Base-by-base conservation (phyloP, 2,888 invertebrate species). In the Glaucopsyche alexis region DNA sequence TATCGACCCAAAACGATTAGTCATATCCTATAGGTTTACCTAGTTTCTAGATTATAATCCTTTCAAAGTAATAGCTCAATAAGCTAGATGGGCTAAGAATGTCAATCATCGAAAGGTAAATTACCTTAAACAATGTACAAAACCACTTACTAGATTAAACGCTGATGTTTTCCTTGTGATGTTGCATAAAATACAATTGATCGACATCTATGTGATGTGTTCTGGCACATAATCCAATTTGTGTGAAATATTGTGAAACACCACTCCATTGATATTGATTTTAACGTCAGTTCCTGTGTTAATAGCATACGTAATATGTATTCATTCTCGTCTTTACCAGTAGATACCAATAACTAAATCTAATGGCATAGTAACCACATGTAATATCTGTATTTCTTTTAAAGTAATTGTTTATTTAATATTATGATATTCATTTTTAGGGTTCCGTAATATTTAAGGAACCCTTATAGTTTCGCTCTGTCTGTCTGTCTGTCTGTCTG, bases 111-210 rank as follows among this genome's bases (percentile, higher is more conserved):
- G 49, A 29, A 49, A 13, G 49, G 45, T 65, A 69, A 69, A 49
- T 69, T 69, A 29, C 49, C 49, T 49, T 45, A 8, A 49, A 47
- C 69, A 49, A 67, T 67, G 19, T 45, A 67, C 67, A 11, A 2
- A 19, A 49, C 19, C 69, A 69, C 69, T 69, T 14, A 69, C 69
- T 69, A 38, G 69, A 69, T 69, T 69, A 69, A 69, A 49, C 45
- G 13, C 14, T 69, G 69, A 49, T 69, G 69, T 49, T 49, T 67
- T 69, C 69, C 47, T 69, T 69, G 47, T 69, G 38, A 65, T 38
- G 69, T n/a, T 67, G 67, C 29, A 69, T 29, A 45, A 49, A 49
- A 69, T 67, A 47, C 67, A 29, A 16, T 67, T 47, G 47, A 47
- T 19, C 7, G 69, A 47, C 69, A 69, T 49, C 29, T 49, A 29